phyloP scores from a whole-genome alignment of 2,888 invertebrate species.

The Drosophila koepferae region DNA sequence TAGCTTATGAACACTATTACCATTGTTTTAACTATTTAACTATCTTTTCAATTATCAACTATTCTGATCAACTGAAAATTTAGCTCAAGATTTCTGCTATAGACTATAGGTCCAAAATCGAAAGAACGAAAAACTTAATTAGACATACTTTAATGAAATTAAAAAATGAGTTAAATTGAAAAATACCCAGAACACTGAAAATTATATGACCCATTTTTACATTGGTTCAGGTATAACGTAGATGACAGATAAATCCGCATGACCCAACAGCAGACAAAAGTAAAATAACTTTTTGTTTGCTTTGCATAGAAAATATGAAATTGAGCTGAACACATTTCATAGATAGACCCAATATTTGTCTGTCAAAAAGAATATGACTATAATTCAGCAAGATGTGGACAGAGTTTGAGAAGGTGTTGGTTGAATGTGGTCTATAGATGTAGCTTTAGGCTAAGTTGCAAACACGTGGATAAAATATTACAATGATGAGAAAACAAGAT shows the following conservation, averaged over 20 bases:
- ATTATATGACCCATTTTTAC: neutral
- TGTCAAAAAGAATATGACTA: neutral
- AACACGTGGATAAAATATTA: neutral
- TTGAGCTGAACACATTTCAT: conserved; percentile 15
- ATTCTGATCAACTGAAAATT: no score
- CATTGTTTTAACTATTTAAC: no score
- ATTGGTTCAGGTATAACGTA: neutral
- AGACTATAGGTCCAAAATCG: no score
- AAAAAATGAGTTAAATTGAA: neutral
- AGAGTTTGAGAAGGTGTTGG: neutral
- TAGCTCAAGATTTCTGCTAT: no score
- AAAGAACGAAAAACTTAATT: neutral
- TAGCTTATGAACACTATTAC: no score
- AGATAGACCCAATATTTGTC: conserved; percentile 11
- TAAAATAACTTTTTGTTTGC: conserved; percentile 7
- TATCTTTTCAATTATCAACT: no score
- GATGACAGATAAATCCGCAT: conserved; percentile 1
- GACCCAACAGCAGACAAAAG: conserved; percentile 1
- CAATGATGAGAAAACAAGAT: neutral
- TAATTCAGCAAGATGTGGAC: neutral
- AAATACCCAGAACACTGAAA: neutral
- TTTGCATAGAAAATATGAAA: conserved; percentile 12
- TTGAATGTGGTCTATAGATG: neutral
- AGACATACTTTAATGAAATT: neutral
- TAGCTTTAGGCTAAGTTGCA: neutral